Evolutionary conservation across 1,140 invertebrate genomes (phyloP).

Genomic region (Neodiprion lecontei): DNA sequence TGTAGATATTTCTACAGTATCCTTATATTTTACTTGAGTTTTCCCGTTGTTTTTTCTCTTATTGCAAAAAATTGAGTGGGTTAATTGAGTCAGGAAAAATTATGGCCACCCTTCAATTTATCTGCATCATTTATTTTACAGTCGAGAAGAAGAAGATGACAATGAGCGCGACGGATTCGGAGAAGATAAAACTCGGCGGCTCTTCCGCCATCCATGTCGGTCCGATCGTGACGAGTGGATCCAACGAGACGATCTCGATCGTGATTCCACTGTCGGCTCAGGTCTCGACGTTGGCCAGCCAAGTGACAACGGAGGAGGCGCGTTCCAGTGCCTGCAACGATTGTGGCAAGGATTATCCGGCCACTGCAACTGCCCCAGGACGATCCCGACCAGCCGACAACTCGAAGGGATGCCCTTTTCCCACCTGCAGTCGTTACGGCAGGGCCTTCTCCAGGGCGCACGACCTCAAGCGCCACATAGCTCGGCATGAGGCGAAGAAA

Average conservation of each 20-base stretch:
- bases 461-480: conserved; percentile 56
- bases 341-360: conserved; percentile 29
- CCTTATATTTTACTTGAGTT: too few relatives aligned
- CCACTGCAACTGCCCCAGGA: conserved; percentile 23
- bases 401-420: conserved; percentile 52
- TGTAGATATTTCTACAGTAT: neutral
- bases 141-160: neutral
- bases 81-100: conserved; percentile 20
- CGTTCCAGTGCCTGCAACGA: conserved; percentile 25
- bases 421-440: conserved; percentile 49
- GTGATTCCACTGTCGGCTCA: conserved; percentile 52
- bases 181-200: conserved; percentile 28
- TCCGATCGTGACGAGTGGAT: conserved; percentile 47
- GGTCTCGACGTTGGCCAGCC: conserved; percentile 29
- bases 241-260: conserved; percentile 56
- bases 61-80: neutral
- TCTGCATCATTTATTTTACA: conserved; percentile 15
- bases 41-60: neutral
- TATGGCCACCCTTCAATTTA: conserved; percentile 23
- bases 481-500: conserved; percentile 52
- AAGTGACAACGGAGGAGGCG: conserved; percentile 12
- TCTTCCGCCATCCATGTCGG: conserved; percentile 51
- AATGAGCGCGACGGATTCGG: too few relatives aligned
- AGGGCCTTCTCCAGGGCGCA: conserved; percentile 55
- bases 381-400: conserved; percentile 39